phyloP scores from a whole-genome alignment of 2,888 invertebrate species.

The Pandemis cinnamomeana region DNA sequence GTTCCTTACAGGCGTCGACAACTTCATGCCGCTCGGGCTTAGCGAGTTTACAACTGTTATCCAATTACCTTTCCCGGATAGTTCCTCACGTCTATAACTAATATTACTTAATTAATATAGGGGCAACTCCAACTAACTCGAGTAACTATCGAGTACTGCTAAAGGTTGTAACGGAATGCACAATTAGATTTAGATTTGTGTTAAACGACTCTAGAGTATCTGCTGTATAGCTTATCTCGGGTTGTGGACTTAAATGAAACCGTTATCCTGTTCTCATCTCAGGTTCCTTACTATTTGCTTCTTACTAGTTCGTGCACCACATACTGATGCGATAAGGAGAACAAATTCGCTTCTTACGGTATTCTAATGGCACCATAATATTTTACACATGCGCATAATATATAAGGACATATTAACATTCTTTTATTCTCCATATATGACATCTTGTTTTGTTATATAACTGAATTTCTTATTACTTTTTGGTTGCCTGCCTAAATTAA shows the following conservation, averaged over 20 bases:
- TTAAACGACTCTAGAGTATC: not conserved
- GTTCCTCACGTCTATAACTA: constrained; percentile 25
- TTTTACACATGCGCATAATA: not conserved
- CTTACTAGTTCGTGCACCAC: not conserved
- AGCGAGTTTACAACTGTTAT: constrained; percentile 38
- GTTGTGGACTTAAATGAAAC: constrained; percentile 7
- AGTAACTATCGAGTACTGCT: constrained; percentile 12
- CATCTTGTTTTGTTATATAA: too few species aligned
- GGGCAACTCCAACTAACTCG: constrained; percentile 11
- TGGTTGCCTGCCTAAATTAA: too few species aligned
- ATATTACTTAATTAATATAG: constrained; percentile 26
- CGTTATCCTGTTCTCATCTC: not conserved
- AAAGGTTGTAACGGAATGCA: constrained; percentile 20
- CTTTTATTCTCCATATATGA: not conserved
- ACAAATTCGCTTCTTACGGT: constrained; percentile 7
- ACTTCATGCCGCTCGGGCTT: constrained; percentile 31
- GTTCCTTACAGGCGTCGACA: constrained; percentile 23
- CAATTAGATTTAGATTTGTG: constrained; percentile 12
- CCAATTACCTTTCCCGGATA: constrained; percentile 35
- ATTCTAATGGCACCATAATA: constrained; percentile 2
- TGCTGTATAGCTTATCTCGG: not conserved
- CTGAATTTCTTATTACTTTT: too few species aligned
- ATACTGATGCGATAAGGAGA: not conserved
- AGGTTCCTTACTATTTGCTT: not conserved
- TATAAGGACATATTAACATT: not conserved